Percentiles rank a stretch among this genome's conserved stretches.
phyloP scores from a whole-genome alignment of 2,888 invertebrate genomes.

The Orthosia gracilis region DNA sequence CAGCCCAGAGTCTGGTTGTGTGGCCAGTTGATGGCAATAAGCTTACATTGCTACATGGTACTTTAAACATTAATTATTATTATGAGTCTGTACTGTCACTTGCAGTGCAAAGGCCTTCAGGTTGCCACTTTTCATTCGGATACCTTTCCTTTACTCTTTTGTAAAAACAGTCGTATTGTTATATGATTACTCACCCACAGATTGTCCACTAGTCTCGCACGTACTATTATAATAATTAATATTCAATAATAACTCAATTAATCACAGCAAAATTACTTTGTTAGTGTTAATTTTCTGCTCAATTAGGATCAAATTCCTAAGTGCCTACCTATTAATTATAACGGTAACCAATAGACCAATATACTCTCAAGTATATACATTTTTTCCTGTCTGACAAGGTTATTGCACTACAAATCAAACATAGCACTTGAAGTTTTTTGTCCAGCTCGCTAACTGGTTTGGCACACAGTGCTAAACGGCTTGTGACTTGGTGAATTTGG shows the following conservation, averaged over 20 bases:
- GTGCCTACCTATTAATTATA: constrained; percentile 33
- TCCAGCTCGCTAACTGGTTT: constrained; percentile 49
- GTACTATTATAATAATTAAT: background rate
- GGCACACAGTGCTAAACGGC: constrained; percentile 63
- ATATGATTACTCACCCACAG: too few relatives aligned
- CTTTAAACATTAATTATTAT: too few relatives aligned
- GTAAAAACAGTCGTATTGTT: too few relatives aligned
- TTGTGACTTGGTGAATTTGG: constrained; percentile 56
- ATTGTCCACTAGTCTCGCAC: too few relatives aligned
- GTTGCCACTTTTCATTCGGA: too few relatives aligned
- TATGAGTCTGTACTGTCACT: too few relatives aligned
- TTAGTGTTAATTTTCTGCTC: background rate
- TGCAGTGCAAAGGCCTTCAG: too few relatives aligned
- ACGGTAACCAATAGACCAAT: constrained; percentile 29
- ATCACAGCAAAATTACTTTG: background rate
- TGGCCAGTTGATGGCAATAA: too few relatives aligned
- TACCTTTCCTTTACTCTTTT: too few relatives aligned
- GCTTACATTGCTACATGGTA: too few relatives aligned
- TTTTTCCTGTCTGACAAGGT: constrained; percentile 43
- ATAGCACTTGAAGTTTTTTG: constrained; percentile 53
- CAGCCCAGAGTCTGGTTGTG: too few relatives aligned
- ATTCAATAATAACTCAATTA: background rate
- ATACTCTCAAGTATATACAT: constrained; percentile 9
- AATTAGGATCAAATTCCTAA: constrained; percentile 1
- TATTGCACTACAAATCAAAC: constrained; percentile 59